Conservation (phyloP, 2,797 vertebrate species). For the Trichosurus vulpecula region DNA sequence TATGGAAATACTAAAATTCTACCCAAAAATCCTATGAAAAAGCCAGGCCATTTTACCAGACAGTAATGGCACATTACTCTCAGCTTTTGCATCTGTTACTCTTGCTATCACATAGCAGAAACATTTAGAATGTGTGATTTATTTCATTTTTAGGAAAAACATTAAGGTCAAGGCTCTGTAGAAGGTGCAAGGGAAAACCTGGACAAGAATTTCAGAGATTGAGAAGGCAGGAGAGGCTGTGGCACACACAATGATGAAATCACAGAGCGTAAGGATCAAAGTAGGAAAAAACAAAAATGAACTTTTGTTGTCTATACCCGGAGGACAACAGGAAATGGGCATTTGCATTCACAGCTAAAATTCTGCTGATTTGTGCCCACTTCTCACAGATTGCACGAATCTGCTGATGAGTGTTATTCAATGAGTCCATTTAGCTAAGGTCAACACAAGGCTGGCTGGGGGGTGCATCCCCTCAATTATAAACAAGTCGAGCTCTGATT, state of each 20-base stretch:
- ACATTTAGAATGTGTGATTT: neutral
- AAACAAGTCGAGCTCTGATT: neutral
- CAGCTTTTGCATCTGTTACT: neutral
- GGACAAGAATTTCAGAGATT: neutral
- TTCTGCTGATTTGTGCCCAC: conserved; percentile 31
- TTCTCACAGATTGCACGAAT: conserved; percentile 11
- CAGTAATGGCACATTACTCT: neutral
- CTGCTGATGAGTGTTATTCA: neutral
- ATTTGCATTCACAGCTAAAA: neutral
- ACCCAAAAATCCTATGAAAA: neutral
- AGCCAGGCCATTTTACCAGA: neutral
- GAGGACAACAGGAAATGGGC: conserved; percentile 31
- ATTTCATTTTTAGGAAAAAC: neutral
- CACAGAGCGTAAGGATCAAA: neutral
- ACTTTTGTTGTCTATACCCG: neutral
- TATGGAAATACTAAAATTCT: neutral
- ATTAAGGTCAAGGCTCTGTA: neutral
- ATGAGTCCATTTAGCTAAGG: neutral
- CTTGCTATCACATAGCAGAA: neutral
- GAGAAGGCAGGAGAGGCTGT: too few species aligned
- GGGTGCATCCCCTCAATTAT: neutral
- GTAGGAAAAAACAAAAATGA: neutral
- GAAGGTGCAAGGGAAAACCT: neutral
- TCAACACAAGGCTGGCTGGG: neutral
- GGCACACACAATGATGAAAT: neutral